phyloP scores from a whole-genome alignment of 2,113 vertebrate genomes.

The Pteropus alecto region DNA sequence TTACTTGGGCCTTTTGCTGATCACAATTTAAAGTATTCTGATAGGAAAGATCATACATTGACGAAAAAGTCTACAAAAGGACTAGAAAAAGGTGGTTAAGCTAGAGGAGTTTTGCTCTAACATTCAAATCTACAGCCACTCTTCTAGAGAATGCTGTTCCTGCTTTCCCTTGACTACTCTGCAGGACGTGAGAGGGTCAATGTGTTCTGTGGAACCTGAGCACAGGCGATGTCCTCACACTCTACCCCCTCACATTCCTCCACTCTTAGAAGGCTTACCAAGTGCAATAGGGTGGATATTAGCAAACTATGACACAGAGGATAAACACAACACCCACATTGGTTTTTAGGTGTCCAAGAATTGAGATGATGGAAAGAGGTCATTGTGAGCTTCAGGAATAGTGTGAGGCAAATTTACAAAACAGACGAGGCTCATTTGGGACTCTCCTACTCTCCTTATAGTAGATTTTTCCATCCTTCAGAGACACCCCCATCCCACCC shows the following conservation, averaged over 20 bases:
- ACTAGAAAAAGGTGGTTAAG: background rate
- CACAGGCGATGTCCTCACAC: background rate
- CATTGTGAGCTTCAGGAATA: background rate
- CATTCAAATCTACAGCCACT: background rate
- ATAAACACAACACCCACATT: background rate
- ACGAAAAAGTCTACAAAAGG: background rate
- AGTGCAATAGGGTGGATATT: background rate
- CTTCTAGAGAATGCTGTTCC: background rate
- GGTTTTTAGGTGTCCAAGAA: background rate
- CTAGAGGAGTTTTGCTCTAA: background rate
- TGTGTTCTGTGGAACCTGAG: background rate
- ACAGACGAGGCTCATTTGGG: background rate
- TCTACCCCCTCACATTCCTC: conserved; percentile 26
- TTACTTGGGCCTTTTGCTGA: background rate
- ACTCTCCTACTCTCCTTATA: background rate
- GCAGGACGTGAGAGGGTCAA: background rate
- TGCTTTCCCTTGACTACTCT: background rate
- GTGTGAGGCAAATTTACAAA: background rate
- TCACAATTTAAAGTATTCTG: conserved; percentile 6
- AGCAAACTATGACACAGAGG: background rate
- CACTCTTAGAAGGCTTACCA: background rate
- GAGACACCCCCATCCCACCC: background rate
- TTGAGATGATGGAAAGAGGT: background rate
- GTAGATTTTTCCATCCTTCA: background rate
- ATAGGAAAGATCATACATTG: background rate